Conservation (phyloP, 2,797 vertebrate species). For the Hapalemur alaotrensis region DNA sequence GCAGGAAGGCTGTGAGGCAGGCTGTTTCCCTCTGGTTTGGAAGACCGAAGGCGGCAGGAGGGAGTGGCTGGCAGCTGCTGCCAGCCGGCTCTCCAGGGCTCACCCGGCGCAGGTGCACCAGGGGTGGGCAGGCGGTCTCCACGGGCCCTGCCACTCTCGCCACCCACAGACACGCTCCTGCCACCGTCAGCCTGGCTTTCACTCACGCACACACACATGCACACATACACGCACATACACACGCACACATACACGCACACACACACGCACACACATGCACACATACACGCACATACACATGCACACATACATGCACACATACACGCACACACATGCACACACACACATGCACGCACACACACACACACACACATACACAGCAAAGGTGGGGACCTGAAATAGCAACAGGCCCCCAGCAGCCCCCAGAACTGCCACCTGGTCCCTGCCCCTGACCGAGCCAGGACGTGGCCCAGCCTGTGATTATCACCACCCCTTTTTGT, state of each 20-base stretch:
- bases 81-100: background rate
- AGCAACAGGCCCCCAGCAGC: background rate
- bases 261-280: background rate
- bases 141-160: background rate
- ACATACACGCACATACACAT: too few species aligned
- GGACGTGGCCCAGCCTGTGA: too few species aligned
- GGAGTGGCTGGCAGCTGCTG: background rate
- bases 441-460: background rate
- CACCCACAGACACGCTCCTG: background rate
- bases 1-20: background rate
- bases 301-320: background rate
- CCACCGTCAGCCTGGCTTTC: background rate
- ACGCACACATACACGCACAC: too few species aligned
- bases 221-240: too few species aligned
- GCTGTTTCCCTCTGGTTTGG: background rate
- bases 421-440: background rate
- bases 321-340: too few species aligned
- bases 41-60: background rate
- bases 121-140: fast-evolving
- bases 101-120: background rate
- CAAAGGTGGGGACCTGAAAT: too few species aligned
- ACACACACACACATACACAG: background rate
- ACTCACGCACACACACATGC: background rate
- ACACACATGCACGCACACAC: too few species aligned
- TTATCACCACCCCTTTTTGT: background rate